Percentiles rank a stretch among this genome's conserved stretches.
Evolutionary conservation across 2,888 invertebrate species (phyloP).

Genomic region (Melinaea menophilus): DNA sequence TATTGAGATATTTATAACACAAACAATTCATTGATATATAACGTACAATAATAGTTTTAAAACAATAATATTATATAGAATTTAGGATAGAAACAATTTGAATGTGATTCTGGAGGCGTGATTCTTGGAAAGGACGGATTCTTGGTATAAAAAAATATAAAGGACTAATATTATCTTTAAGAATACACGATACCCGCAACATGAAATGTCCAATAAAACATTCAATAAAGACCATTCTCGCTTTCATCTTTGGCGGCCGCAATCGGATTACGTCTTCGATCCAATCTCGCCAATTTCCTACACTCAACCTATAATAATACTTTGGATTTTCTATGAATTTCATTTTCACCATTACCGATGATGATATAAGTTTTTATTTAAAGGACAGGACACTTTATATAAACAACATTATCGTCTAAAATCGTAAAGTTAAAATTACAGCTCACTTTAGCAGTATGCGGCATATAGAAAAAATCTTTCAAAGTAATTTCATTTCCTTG

Average conservation of each 20-base stretch:
- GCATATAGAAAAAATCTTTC: too few relatives aligned
- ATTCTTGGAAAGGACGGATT: background rate
- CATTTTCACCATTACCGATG: slow-evolving; percentile 1
- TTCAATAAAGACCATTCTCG: slow-evolving; percentile 22
- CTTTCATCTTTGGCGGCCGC: slow-evolving; percentile 23
- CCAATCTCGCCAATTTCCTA: slow-evolving; percentile 30
- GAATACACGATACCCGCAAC: slow-evolving; percentile 2
- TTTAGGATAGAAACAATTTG: too few relatives aligned
- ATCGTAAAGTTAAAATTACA: too few relatives aligned
- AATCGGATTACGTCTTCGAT: slow-evolving; percentile 32
- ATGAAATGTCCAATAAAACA: slow-evolving; percentile 20
- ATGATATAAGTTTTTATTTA: background rate
- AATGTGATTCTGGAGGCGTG: too few relatives aligned
- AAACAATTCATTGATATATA: too few relatives aligned
- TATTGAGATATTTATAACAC: too few relatives aligned
- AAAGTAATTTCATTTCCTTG: too few relatives aligned
- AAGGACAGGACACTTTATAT: background rate
- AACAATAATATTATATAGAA: too few relatives aligned
- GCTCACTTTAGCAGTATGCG: too few relatives aligned
- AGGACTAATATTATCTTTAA: background rate
- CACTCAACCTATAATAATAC: slow-evolving; percentile 9
- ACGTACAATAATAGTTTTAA: too few relatives aligned
- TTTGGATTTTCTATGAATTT: slow-evolving; percentile 1
- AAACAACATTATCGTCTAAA: too few relatives aligned
- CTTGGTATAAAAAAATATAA: background rate